Percentiles rank a stretch among this genome's conserved stretches.
phyloP scores from a whole-genome alignment of 2,888 invertebrate genomes.

The Pachycephus smyrnensis region DNA sequence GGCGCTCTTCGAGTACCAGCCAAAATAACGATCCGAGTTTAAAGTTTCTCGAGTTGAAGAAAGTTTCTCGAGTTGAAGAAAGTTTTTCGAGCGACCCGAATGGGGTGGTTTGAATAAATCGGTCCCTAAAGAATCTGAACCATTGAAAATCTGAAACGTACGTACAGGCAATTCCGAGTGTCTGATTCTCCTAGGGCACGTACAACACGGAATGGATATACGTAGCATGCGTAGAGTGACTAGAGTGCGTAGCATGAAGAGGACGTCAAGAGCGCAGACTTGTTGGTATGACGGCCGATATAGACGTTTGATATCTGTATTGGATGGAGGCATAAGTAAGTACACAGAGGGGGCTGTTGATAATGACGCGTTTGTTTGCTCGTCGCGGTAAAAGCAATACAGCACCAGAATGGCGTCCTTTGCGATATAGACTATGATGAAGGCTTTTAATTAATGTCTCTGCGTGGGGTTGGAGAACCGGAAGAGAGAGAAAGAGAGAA shows the following conservation, averaged over 20 bases:
- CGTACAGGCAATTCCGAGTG: neutral
- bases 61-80: neutral
- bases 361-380: constrained; percentile 45
- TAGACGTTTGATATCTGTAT: constrained; percentile 9
- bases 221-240: neutral
- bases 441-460: constrained; percentile 25
- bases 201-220: neutral
- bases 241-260: neutral
- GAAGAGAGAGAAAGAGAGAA: neutral
- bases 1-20: neutral
- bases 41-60: neutral
- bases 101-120: neutral
- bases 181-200: too few species aligned
- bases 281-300: neutral
- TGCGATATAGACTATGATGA: constrained; percentile 13
- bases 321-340: constrained; percentile 32
- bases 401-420: constrained; percentile 27
- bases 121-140: neutral
- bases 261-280: neutral
- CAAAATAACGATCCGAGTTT: neutral
- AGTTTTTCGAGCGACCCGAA: neutral
- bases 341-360: constrained; percentile 35
- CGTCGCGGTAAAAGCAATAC: constrained; percentile 40
- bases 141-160: neutral
- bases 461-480: neutral